Percentiles rank a stretch among this genome's conserved stretches.
Conservation (phyloP, 2,113 vertebrate genomes). For the Glareola pratincola region DNA sequence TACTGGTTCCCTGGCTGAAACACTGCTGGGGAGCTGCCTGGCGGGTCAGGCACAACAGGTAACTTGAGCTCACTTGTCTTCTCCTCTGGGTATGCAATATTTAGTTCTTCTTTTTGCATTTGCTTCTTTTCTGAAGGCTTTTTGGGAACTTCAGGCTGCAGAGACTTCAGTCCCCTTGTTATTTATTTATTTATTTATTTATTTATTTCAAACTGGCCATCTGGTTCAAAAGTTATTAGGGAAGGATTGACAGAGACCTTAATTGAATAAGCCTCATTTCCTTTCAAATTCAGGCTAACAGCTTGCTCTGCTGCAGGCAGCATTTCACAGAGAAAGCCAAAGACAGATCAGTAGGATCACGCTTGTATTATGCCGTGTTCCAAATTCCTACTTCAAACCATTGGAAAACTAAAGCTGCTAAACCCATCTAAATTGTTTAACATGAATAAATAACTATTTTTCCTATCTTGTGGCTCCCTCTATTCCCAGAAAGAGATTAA, state of each 20-base stretch:
- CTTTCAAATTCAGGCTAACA: slow-evolving; percentile 10
- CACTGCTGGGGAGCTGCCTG: background rate
- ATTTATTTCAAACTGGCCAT: background rate
- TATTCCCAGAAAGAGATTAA: background rate
- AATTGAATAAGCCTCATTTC: slow-evolving; percentile 45
- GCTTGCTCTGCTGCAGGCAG: slow-evolving; percentile 32
- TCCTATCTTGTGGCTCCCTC: background rate
- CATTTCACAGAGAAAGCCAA: background rate
- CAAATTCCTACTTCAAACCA: background rate
- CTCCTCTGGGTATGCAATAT: background rate
- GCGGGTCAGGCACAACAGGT: background rate
- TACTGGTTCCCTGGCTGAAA: background rate
- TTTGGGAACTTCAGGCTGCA: background rate
- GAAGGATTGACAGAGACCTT: background rate
- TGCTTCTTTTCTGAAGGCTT: background rate
- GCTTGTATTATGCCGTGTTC: background rate
- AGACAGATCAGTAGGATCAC: background rate
- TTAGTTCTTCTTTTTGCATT: background rate
- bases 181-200: background rate
- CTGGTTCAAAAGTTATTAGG: slow-evolving; percentile 30
- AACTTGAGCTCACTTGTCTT: background rate
- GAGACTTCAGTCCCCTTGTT: background rate
- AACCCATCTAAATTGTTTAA: background rate
- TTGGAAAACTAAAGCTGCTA: background rate
- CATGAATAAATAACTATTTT: background rate